Base-by-base conservation (phyloP, 2,888 invertebrate species). In the Ennomos erosarius region DNA sequence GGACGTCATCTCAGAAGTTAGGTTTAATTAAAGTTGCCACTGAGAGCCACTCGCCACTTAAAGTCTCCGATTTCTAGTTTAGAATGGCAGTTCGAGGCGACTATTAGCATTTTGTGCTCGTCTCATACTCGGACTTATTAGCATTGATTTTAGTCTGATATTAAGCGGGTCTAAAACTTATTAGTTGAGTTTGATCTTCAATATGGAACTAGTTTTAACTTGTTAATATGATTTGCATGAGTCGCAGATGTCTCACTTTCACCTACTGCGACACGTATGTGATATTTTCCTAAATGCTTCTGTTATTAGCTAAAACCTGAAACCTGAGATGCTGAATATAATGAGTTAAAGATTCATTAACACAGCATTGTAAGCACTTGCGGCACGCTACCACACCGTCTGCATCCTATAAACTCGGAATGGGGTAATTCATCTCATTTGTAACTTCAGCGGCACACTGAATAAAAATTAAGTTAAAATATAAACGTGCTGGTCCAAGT, bases 21-120 rank as follows among this genome's bases (percentile, higher is more conserved):
- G 82, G 82, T 86, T 88, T 88, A 88, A 88, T 88, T 88, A 88
- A 88, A 88, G 83, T 87, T 84, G 82, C 74, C 78, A 79, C 78
- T 69, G 77, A 71, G 77, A 76, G 78, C 73, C 79, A 76, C 76
- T 67, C 76, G 80, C 72, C 84, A 76, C 82, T 81, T 81, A 75
- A 78, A 81, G 72, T 76, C 79, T 74, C 76, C 79, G 83, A 85
- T 81, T 82, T 64, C 81, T 77, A 78, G 80, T 81, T 79, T 74
- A 67, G 73, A 71, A 81, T 79, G 80, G 81, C 82, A 84, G 74
- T 84, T 83, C 65, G 67, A 26, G 50, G 69, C 64, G 81, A 82
- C 79, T 79, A 84, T 87, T 84, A 82, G 81, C 85, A 84, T 85
- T 83, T 76, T 76, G 77, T 78, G 71, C 72, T 66, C 72, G 64